Percentiles rank a stretch among this genome's conserved stretches.
These are phyloP conservation scores for Orgyia antiqua DNA, from an alignment of 2,888 invertebrate species.

Conservation along the genomic window DNA sequence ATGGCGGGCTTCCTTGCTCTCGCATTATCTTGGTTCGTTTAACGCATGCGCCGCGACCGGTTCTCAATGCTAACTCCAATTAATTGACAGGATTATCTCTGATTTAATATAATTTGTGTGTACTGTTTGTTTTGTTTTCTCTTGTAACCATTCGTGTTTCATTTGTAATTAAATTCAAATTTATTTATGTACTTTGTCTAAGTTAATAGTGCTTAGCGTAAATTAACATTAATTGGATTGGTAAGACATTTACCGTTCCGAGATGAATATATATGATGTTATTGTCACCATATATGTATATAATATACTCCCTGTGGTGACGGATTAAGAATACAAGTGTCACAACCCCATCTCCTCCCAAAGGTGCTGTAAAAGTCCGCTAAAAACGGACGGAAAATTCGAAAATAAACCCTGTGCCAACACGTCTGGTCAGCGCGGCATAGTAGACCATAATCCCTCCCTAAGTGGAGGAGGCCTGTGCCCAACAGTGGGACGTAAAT, in stretches of 20 bases:
- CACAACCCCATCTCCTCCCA: too few relatives aligned
- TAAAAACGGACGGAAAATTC: too few relatives aligned
- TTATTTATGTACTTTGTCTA: constrained; percentile 30
- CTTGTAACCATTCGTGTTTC: constrained; percentile 42
- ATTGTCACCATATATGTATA: too few relatives aligned
- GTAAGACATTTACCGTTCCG: background rate
- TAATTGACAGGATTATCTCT: constrained; percentile 77
- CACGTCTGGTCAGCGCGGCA: too few relatives aligned
- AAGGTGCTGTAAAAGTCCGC: too few relatives aligned
- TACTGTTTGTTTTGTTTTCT: constrained; percentile 68
- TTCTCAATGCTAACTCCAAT: constrained; percentile 73
- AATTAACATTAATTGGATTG: background rate
- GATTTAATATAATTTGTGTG: constrained; percentile 74
- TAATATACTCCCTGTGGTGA: too few relatives aligned
- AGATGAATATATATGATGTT: too few relatives aligned
- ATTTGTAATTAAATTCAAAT: constrained; percentile 39
- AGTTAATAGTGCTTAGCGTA: constrained; percentile 17
- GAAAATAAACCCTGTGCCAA: too few relatives aligned
- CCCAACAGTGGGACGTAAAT: too few relatives aligned
- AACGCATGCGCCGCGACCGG: constrained; percentile 68
- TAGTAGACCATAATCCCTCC: too few relatives aligned
- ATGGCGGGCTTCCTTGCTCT: constrained; percentile 41
- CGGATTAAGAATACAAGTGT: too few relatives aligned
- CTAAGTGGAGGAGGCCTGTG: too few relatives aligned
- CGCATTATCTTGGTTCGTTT: constrained; percentile 53